phyloP scores from a whole-genome alignment of 2,113 vertebrate genomes.

The Phocoena sinus region DNA sequence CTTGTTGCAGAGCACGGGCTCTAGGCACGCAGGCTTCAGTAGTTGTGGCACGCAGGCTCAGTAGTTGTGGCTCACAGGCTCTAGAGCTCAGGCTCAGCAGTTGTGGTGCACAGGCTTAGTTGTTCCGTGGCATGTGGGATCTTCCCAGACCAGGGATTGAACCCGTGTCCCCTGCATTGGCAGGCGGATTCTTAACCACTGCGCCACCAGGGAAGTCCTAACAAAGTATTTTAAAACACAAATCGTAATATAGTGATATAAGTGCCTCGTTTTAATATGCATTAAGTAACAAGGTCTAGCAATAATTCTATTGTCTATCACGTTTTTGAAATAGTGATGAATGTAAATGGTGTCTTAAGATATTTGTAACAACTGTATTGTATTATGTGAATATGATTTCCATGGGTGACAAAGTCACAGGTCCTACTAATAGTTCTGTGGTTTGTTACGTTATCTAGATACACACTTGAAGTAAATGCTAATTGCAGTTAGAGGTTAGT shows the following conservation, averaged over 20 bases:
- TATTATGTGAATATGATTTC: background rate
- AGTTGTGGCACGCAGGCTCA: no score
- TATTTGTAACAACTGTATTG: background rate
- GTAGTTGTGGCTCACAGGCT: no score
- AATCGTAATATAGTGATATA: background rate
- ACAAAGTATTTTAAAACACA: background rate
- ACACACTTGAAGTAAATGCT: background rate
- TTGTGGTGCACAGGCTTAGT: no score
- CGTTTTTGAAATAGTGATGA: constrained; percentile 18
- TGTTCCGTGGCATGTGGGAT: no score
- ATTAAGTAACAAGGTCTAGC: background rate
- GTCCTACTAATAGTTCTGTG: background rate
- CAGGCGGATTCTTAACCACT: no score
- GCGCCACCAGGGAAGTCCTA: no score
- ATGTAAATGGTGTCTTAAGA: background rate
- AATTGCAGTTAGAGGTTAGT: background rate
- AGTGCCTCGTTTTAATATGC: background rate
- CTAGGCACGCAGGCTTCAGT: no score
- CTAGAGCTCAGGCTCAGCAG: no score
- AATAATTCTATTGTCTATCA: background rate
- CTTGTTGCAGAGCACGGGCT: no score
- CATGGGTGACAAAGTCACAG: background rate
- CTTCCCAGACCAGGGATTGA: no score
- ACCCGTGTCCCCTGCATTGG: no score
- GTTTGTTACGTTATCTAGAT: background rate